Base-by-base conservation (phyloP, 1,140 invertebrate species). In the Mesaphorura yosii region DNA sequence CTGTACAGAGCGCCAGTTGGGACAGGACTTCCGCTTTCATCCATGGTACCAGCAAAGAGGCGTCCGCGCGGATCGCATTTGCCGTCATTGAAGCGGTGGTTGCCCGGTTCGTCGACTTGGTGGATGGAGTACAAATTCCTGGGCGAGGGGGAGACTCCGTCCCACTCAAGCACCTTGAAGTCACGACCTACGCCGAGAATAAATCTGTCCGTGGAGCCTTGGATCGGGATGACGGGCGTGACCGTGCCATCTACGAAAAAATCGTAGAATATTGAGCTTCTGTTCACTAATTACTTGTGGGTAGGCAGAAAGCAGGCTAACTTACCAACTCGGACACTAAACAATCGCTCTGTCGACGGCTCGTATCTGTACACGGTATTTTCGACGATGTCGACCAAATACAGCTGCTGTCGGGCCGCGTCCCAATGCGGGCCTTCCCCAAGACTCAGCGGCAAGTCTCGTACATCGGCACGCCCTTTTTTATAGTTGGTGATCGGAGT, bases 41-140 rank as follows among this genome's bases (percentile, higher is more conserved):
- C 39, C 17, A 15, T 41, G 6, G 10, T 38, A 12, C 20, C 25
- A 3, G 7, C 14, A 12, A 22, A 14, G n/a, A 34, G 10, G n/a
- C n/a, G n/a, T 34, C 31, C 88, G 12, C 66, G 67, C 0, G 79
- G 76, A 68, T 93, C 88, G 51, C 81, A 82, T 71, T 92, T 93
- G 17, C 79, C 89, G 68, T 92, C 88, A 64, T 92, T 92, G 62
- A 86, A 73, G 1, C 68, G 66, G 41, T 70, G 67, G 37, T 77
- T 69, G 1, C 65, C 57, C 34, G 86, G 82, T 1, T 76, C 75
- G 1, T 73, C 70, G n/a, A 75, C 37, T 22, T 75, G 67, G 6
- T 71, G 69, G 31, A 74, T 60, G 7, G 74, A 57, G 2, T 55
- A 57, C 20, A 57, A 39, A 10, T 76, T 72, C 25, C 68, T 70